Evolutionary conservation across 2,797 vertebrate genomes (phyloP).

Genomic region (Crax fasciolata): DNA sequence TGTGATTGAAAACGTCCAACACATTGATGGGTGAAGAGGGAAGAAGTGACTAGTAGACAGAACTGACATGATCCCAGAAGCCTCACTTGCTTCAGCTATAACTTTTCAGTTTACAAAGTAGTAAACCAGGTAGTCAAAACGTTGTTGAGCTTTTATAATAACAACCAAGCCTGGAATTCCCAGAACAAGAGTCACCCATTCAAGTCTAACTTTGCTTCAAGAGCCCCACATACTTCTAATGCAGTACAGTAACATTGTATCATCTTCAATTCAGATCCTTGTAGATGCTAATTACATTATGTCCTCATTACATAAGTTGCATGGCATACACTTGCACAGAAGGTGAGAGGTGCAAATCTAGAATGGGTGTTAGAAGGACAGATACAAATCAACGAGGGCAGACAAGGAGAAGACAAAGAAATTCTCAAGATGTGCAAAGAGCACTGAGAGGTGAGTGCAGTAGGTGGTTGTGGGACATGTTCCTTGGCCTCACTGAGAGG

Average conservation of each 20-base stretch:
- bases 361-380: not conserved
- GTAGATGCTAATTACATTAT: constrained; percentile 40
- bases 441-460: not conserved
- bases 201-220: constrained; percentile 33
- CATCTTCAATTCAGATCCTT: constrained; percentile 21
- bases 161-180: not conserved
- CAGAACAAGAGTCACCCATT: not conserved
- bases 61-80: not conserved
- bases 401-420: constrained; percentile 25
- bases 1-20: not conserved
- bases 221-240: not conserved
- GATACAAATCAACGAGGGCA: not conserved
- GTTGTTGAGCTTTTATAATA: not conserved
- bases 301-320: constrained; percentile 53
- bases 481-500: not conserved
- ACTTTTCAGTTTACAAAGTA: not conserved
- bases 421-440: constrained; percentile 44
- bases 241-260: not conserved
- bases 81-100: not conserved
- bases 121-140: not conserved
- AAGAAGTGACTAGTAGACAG: not conserved
- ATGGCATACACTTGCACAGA: constrained; percentile 28
- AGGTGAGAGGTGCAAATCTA: constrained; percentile 2
- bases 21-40: not conserved
- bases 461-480: constrained; percentile 31